Evolutionary conservation across 1,140 invertebrate genomes (phyloP), one percentile per base, ranked within the genome.

Genomic region (Drosophila equinoxialis): DNA sequence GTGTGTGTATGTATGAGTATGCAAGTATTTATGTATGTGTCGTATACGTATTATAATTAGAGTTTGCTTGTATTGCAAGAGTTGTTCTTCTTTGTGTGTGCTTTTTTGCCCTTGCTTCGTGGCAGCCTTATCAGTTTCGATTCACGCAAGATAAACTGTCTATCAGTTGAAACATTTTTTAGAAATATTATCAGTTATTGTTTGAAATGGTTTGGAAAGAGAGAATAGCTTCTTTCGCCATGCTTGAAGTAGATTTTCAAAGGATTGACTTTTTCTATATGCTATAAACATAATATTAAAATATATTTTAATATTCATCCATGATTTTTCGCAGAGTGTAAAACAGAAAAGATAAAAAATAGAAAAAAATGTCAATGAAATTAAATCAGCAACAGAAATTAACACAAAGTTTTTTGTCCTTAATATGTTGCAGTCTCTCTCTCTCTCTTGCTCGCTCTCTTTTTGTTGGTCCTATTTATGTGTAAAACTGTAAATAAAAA

Each of bases 361-460:
- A 0, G 35, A 10, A 2, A 3, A 39, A 0, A 23, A 23, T 39
- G 13, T 77, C 58, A 76, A 59, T 86, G 68, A 86, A 86, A 86
- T 82, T 79, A 79, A 86, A 87, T 87, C 87, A 82, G 82, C 75
- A 71, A 73, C 45, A 48, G 45, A 79, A 79, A 74, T 79, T 82
- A 76, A 77, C 71, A 73, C 75, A 73, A 86, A 81, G 48, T 58
- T 35, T 37, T 10, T 48, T 35, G 20, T 45, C 33, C 42, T 59
- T 37, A 42, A 48, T 14, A 26, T 26, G 26, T 26, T 3, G 6
- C 1, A 3, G 3, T 17, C 26, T 51, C 45, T 42, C 41, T 10
- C 20, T n/a, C 17, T 17, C 17, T n/a, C 17, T 17, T 1, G 17
- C 17, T 0, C 35, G 55, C 4, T 54, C 54, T 30, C 66, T 71